Evolutionary conservation across 2,797 vertebrate species (phyloP), one percentile per base, ranked within the genome.

Genomic region (Sebastes baramenuke): DNA sequence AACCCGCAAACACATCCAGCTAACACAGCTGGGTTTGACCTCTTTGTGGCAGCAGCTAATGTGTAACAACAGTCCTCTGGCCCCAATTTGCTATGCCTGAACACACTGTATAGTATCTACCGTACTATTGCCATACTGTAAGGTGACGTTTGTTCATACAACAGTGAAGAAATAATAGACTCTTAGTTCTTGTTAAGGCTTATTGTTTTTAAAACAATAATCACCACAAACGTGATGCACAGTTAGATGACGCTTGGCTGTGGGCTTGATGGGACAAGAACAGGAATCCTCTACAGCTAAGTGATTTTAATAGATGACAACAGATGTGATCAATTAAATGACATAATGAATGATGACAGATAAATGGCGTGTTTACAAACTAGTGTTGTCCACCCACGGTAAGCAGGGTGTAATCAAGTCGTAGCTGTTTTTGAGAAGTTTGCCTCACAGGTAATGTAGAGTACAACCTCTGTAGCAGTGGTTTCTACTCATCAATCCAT

Each of bases 31-130:
- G 55, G 76, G 64, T 79, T 73, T 89, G 88, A 91, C 86, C 87
- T 90, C 76, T 75, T 54, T 87, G 73, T 81, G 79, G 67, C 80
- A 92, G 66, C 83, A 84, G 85, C 84, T 88, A 85, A 82, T 85
- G 71, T 83, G 77, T 61, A 80, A 91, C 91, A 93, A 79, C 71
- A 84, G 76, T 85, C 79, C 70, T 78, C 65, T 89, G 79, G 71
- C 86, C 78, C 68, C 80, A 79, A 86, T 92, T 89, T 87, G 62
- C 66, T 86, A 76, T 77, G 83, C 79, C 82, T 84, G 66, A 79
- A 78, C 76, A 90, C 84, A 76, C 71, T 73, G 66, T 52, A 59
- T 54, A 42, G 32, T 36, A 58, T 42, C 56, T 79, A n/a, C 58
- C 54, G 61, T 65, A 76, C 70, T 72, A 34, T 36, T 36, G 55